These are phyloP conservation scores for Heliconius eleuchia DNA, from an alignment of 1,140 invertebrate genomes.

Conservation along the genomic window DNA sequence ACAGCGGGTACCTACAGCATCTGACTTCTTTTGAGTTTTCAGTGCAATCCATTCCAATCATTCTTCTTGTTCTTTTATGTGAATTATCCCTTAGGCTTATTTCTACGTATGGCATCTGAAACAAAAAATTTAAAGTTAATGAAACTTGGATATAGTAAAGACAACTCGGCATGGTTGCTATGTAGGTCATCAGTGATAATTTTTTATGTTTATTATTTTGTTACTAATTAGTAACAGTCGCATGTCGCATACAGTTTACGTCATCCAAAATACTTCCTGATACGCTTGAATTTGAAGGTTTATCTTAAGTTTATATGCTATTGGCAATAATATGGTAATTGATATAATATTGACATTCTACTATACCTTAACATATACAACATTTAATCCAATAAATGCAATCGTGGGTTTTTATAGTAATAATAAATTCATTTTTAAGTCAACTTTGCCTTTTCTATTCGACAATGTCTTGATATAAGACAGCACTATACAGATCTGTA, in stretches of 20 bases:
- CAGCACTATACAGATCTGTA: too few relatives aligned
- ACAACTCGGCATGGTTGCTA: not conserved
- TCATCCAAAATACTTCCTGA: not conserved
- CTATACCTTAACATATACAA: too few relatives aligned
- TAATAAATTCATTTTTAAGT: too few relatives aligned
- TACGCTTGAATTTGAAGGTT: not conserved
- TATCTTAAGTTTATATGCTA: not conserved
- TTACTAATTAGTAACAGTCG: not conserved
- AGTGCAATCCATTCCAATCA: conserved; percentile 89
- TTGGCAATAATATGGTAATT: too few relatives aligned
- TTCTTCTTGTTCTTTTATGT: conserved; percentile 86
- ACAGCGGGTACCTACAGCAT: conserved; percentile 95
- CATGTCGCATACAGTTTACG: not conserved
- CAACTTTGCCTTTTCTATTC: too few relatives aligned
- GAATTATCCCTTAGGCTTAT: conserved; percentile 85
- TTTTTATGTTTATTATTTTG: conserved; percentile 8
- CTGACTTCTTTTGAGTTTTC: conserved; percentile 88
- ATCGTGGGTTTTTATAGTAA: too few relatives aligned
- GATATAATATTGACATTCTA: too few relatives aligned
- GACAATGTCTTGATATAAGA: too few relatives aligned
- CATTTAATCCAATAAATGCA: too few relatives aligned
- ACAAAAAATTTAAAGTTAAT: conserved; percentile 39
- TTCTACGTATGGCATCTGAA: conserved; percentile 93
- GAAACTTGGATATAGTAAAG: not conserved
- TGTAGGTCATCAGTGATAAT: conserved; percentile 15